These are phyloP conservation scores for Xestia xanthographa DNA, from an alignment of 2,888 invertebrate genomes.

Conservation along the genomic window DNA sequence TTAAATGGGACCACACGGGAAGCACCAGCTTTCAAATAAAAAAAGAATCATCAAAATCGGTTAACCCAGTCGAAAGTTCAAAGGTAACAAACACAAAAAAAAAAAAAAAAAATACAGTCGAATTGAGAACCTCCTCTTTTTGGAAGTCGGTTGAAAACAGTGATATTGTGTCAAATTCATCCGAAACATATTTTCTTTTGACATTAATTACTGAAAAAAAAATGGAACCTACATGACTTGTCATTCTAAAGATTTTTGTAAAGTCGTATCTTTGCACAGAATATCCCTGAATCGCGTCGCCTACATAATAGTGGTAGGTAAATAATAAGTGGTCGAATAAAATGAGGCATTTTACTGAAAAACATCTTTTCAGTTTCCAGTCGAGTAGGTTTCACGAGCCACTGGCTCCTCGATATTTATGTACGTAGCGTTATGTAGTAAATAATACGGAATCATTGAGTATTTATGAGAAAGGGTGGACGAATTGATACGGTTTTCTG, in stretches of 20 bases:
- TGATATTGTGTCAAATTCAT: not conserved
- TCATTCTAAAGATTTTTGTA: not conserved
- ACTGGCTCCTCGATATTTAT: slow-evolving; percentile 39
- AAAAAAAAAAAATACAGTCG: too few species aligned
- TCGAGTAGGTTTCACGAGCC: slow-evolving; percentile 45
- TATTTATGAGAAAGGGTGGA: slow-evolving; percentile 42
- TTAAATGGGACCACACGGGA: too few species aligned
- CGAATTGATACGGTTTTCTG: slow-evolving; percentile 22
- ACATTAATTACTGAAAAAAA: not conserved
- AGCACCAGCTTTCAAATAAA: too few species aligned
- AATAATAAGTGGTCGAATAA: slow-evolving; percentile 47
- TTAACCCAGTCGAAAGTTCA: too few species aligned
- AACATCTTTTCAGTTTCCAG: slow-evolving; percentile 56
- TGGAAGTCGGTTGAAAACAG: too few species aligned
- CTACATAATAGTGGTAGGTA: slow-evolving; percentile 12
- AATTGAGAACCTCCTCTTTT: too few species aligned
- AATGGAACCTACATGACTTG: too few species aligned
- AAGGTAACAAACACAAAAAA: too few species aligned
- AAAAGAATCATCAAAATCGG: too few species aligned
- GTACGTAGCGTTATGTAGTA: slow-evolving; percentile 43
- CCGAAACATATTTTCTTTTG: not conserved
- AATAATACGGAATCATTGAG: slow-evolving; percentile 47
- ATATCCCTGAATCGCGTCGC: too few species aligned
- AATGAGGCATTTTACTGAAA: slow-evolving; percentile 52
- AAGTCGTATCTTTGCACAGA: too few species aligned